These are phyloP conservation scores for Macrosteles quadrilineatus DNA, from an alignment of 1,140 invertebrate species.

Conservation along the genomic window DNA sequence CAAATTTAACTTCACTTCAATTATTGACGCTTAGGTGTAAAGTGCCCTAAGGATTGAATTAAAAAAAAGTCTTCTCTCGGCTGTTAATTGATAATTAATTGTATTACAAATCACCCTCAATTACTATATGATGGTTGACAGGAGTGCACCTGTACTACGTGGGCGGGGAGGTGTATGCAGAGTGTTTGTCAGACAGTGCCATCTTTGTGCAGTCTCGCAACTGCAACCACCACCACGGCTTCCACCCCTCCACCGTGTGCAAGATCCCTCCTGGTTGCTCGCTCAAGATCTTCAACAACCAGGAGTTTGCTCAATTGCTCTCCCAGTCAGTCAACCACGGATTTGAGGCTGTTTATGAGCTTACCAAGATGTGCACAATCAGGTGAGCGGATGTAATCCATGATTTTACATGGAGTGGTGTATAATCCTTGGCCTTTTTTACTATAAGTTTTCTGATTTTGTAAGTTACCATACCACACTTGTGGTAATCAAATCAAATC, in stretches of 20 bases:
- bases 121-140: too few relatives aligned
- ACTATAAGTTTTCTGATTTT: too few relatives aligned
- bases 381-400: conserved; percentile 54
- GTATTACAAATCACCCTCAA: too few relatives aligned
- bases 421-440: too few relatives aligned
- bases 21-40: too few relatives aligned
- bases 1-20: too few relatives aligned
- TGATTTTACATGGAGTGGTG: too few relatives aligned
- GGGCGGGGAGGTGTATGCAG: conserved; percentile 97
- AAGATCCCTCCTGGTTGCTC: conserved; percentile 94
- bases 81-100: too few relatives aligned
- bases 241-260: conserved; percentile 95
- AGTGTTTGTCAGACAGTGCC: conserved; percentile 91
- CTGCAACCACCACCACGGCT: conserved; percentile 94
- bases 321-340: conserved; percentile 93
- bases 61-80: too few relatives aligned
- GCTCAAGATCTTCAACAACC: conserved; percentile 95
- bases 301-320: conserved; percentile 91
- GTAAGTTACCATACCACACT: too few relatives aligned
- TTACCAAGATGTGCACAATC: conserved; percentile 98
- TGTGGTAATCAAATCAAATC: too few relatives aligned
- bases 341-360: conserved; percentile 94
- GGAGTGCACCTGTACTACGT: conserved; percentile 97
- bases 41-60: too few relatives aligned
- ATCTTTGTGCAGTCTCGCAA: conserved; percentile 97